Base-by-base conservation (phyloP, 2,888 invertebrate species). In the Cremastinae sp. region DNA sequence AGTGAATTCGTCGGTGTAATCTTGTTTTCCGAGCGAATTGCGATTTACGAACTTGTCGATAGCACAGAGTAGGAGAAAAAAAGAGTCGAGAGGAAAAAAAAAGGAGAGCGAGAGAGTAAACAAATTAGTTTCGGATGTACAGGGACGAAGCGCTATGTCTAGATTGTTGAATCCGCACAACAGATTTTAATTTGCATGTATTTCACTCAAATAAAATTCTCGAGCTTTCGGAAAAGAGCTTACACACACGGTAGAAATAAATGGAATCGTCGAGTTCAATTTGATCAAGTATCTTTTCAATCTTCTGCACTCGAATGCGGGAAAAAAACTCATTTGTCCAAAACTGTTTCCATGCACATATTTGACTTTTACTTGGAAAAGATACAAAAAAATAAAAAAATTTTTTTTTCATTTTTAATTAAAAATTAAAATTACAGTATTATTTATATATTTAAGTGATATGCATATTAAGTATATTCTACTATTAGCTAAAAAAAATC, bases 251-350 rank as follows among this genome's bases (percentile, higher is more conserved):
- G 14, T 2, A 4, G 1, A 12, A 12, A 12, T 10, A n/a, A 20
- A n/a, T n/a, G 28, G n/a, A 45, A 51, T 37, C 9, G 22, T 64
- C 20, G 28, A 64, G 39, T 51, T 39, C 20, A 51, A 51, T 39
- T 64, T 2, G 16, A 28, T 64, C 28, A 5, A 28, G 28, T 28
- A 28, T 28, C 12, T 28, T 43, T 35, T 62, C 47, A 37, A 41
- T 37, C 62, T 55, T 14, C 18, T 37, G 12, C 28, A 8, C 14
- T 18, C 12, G 4, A 56, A 9, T 8, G 14, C n/a, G 43, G 37
- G 7, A 45, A 22, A 37, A 47, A 20, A 37, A 35, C 28, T 28
- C 28, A 3, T 5, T 3, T 5, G 28, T 28, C 2, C 5, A 28
- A 5, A 28, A 5, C n/a, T n/a, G n/a, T n/a, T n/a, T n/a, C n/a